Evolutionary conservation across 2,888 invertebrate species (phyloP), one percentile per base, ranked within the genome.

Genomic region (Timema cristinae): DNA sequence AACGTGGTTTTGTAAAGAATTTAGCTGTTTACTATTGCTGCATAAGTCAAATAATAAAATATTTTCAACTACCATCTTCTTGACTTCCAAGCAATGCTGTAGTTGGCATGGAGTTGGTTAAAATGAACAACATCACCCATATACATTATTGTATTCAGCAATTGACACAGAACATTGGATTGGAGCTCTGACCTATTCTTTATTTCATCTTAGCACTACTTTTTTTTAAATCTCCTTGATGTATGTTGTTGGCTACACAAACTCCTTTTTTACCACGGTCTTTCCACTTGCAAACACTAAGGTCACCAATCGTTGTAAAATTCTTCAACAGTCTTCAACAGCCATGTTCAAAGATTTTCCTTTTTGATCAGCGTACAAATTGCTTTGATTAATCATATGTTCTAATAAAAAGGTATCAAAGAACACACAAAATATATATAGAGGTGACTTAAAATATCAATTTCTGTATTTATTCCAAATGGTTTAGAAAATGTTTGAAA

Each of bases 21-120:
- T 56, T 70, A 79, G 50, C 71, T 61, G 67, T 79, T 76, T 48
- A 77, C 73, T 50, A 79, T 72, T 52, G 78, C 70, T 50, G 77
- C 76, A 73, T 79, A 78, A n/a, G 78, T 15, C 59, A 78, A 76
- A 74, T 78, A 77, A 74, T 78, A 79, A 69, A 79, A 79, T 15
- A 78, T 72, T 71, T 76, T 77, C 63, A 78, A 77, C 79, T 78
- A 79, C 79, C 79, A 80, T 77, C 80, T 78, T 61, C 77, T 77
- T 69, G 77, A 76, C 73, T 79, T 79, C 75, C 77, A 77, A 63
- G 75, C 67, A 52, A 78, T 76, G 69, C 52, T 74, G 68, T 79
- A 79, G 32, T 71, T 71, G 15, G 77, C 76, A 74, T 77, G 75
- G n/a, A 75, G 73, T 73, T 78, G 78, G 71, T 80, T 78, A 71